Base-by-base conservation (phyloP, 1,140 invertebrate genomes). In the Saccostrea glomerata region DNA sequence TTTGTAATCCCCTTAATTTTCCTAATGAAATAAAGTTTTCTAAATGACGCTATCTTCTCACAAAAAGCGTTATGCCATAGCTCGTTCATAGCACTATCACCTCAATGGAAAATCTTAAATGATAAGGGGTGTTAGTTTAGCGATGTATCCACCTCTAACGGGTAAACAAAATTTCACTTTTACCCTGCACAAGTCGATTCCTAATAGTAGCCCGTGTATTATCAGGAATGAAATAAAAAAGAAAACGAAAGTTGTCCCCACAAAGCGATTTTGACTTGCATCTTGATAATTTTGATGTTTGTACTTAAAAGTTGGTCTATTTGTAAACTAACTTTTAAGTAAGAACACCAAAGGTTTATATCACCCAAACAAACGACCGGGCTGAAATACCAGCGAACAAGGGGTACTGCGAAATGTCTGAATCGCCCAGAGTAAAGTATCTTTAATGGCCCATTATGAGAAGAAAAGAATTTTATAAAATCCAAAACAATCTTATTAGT, bases 391-490 rank as follows among this genome's bases (percentile, higher is more conserved):
- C 70, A 36, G 3, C 70, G 12, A 25, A 77, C 23, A 77, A 30
- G 30, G 30, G 70, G 25, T 15, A 77, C 25, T 30, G 23, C 30
- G 70, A 30, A 25, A 77, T 77, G 23, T 77, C 70, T 77, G 70
- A 77, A 36, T 77, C 70, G 70, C 70, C 70, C 70, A 77, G 23
- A 77, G 25, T 25, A 77, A 77, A 77, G 25, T 77, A 15, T 77
- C 70, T 30, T 77, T 77, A 77, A 36, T 77, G 70, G 23, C 13
- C 70, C 70, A 77, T 77, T 77, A 77, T 77, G 30, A 77, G 70
- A 77, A 77, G 70, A 77, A 77, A 77, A 77, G 70, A 77, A 77
- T 77, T 77, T 77, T 25, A 77, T 77, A 77, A 77, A 77, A 77
- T 77, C 70, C 70, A 77, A 77, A 77, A 77, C 70, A 77, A 77